Conservation (phyloP, 2,888 invertebrate genomes). For the Thysanoteuthis rhombus region DNA sequence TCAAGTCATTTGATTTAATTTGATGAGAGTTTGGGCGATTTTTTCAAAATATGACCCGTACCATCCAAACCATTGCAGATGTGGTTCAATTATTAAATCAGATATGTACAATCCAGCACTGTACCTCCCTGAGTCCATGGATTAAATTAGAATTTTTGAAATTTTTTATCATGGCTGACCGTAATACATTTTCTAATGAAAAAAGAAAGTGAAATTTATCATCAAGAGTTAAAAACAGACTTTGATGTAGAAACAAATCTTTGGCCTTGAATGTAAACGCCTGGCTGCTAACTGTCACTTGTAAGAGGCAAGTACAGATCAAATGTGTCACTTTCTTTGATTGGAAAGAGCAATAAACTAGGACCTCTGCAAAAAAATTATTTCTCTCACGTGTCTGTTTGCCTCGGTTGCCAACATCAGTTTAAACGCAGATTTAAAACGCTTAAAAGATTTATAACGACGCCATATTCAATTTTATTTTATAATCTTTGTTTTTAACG, state of each 20-base stretch:
- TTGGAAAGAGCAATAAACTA: background rate
- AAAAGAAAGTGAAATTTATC: background rate
- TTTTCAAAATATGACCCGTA: no score
- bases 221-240: background rate
- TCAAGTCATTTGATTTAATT: no score
- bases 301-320: background rate
- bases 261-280: background rate
- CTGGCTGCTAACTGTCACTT: background rate
- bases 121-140: no score
- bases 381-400: background rate
- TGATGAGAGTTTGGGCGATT: no score
- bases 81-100: no score
- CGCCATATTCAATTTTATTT: conserved; percentile 12
- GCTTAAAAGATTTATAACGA: background rate
- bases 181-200: no score
- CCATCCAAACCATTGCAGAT: no score
- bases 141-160: no score
- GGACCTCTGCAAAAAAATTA: background rate
- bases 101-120: no score
- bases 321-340: background rate
- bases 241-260: background rate
- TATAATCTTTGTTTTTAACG: background rate
- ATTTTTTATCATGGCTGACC: no score
- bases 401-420: background rate
- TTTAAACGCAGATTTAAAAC: background rate